Percentiles rank a stretch among this genome's conserved stretches.
Evolutionary conservation across 2,888 invertebrate genomes (phyloP).

Genomic region (Calliphora vomitoria): DNA sequence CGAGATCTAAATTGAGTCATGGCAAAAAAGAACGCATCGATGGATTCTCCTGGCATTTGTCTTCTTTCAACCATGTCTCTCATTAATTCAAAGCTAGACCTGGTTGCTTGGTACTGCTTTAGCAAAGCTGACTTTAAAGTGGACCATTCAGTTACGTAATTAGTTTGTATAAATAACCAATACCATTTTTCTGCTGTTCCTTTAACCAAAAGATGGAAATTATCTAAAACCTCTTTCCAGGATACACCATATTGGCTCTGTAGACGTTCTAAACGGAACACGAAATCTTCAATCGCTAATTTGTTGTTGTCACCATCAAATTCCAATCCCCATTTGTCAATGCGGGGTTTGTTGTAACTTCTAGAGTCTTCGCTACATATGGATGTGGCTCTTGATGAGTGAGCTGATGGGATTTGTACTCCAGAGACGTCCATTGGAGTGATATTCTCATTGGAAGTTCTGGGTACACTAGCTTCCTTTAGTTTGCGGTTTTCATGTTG

Average conservation of each 20-base stretch:
- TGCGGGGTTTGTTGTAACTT: background rate
- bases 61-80: background rate
- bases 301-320: background rate
- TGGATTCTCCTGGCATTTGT: background rate
- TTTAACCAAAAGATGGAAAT: slow-evolving; percentile 31
- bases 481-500: too few relatives aligned
- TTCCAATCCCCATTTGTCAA: slow-evolving; percentile 20
- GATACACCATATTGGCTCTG: slow-evolving; percentile 21
- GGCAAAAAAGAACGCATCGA: slow-evolving; percentile 3
- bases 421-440: background rate
- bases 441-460: background rate
- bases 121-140: background rate
- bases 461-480: too few relatives aligned
- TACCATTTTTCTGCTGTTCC: slow-evolving; percentile 32
- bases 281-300: slow-evolving; percentile 2
- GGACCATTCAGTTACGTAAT: slow-evolving; percentile 11
- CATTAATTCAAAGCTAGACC: background rate
- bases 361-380: background rate
- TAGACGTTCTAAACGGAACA: slow-evolving; percentile 18
- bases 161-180: background rate
- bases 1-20: background rate
- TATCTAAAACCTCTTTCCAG: slow-evolving; percentile 26
- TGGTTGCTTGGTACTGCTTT: background rate
- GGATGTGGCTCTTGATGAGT: background rate
- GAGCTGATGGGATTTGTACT: too few relatives aligned